Percentiles rank a stretch among this genome's conserved stretches.
These are phyloP conservation scores for Camptogramma bilineatum DNA, from an alignment of 2,888 invertebrate species.

Conservation along the genomic window DNA sequence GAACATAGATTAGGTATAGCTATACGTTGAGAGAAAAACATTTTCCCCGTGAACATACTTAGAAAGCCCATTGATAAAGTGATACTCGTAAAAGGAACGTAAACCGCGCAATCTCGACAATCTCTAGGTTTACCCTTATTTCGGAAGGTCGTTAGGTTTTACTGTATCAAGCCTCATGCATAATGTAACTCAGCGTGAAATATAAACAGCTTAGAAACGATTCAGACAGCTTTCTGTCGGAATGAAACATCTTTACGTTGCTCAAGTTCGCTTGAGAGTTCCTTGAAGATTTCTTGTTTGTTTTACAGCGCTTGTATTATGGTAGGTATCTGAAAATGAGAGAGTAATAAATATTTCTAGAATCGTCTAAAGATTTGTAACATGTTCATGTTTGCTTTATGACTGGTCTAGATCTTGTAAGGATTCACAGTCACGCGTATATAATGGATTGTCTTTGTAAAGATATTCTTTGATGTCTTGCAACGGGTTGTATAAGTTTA, in stretches of 20 bases:
- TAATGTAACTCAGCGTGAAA: constrained; percentile 34
- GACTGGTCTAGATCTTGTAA: constrained; percentile 26
- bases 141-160: constrained; percentile 36
- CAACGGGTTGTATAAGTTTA: constrained; percentile 4
- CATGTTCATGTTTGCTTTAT: constrained; percentile 20
- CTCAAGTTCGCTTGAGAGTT: constrained; percentile 13
- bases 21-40: constrained; percentile 14
- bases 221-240: constrained; percentile 15
- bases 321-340: background rate
- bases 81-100: constrained; percentile 24
- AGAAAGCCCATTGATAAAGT: constrained; percentile 25
- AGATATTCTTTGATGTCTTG: constrained; percentile 16
- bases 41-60: constrained; percentile 13
- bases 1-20: constrained; percentile 9
- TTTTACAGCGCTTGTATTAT: constrained; percentile 10
- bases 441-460: constrained; percentile 9
- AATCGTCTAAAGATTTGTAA: constrained; percentile 19
- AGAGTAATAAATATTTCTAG: constrained; percentile 21
- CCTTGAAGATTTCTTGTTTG: constrained; percentile 12
- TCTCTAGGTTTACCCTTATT: constrained; percentile 28
- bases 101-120: constrained; percentile 25
- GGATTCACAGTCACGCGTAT: constrained; percentile 23
- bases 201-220: constrained; percentile 32
- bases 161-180: constrained; percentile 38
- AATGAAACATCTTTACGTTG: constrained; percentile 26